phyloP scores from a whole-genome alignment of 1,140 invertebrate genomes.

The Caenorhabditis tropicalis region DNA sequence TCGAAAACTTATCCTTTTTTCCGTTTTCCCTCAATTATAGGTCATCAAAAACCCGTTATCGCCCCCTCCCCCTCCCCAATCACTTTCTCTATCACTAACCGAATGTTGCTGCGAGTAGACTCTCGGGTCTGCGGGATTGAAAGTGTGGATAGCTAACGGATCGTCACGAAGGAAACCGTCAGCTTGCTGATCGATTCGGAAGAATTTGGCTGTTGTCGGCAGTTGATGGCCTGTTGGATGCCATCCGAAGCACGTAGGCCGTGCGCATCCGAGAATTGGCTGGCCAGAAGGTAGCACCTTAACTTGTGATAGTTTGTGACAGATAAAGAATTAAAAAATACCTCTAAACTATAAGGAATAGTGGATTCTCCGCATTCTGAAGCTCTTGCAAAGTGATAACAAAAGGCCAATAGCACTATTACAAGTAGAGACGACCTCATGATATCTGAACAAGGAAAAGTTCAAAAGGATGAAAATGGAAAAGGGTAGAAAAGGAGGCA shows the following conservation, averaged over 20 bases:
- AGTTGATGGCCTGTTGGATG: conserved; percentile 55
- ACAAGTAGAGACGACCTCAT: not conserved
- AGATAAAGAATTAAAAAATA: not conserved
- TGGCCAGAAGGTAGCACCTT: conserved; percentile 66
- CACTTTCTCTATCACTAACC: not conserved
- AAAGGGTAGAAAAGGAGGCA: not conserved
- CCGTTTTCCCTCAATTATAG: not conserved
- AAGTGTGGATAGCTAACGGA: not conserved
- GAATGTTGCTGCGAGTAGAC: conserved; percentile 35
- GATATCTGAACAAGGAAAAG: not conserved
- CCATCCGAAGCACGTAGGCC: conserved; percentile 70
- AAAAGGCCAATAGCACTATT: not conserved
- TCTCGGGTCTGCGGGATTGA: conserved; percentile 46
- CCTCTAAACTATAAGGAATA: conserved; percentile 67
- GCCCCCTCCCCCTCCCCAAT: not conserved
- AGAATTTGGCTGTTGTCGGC: conserved; percentile 61
- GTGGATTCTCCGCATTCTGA: conserved; percentile 62
- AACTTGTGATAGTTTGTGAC: conserved; percentile 24
- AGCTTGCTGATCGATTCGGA: conserved; percentile 60
- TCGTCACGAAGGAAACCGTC: conserved; percentile 65
- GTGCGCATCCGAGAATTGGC: conserved; percentile 67
- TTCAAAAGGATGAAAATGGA: not conserved
- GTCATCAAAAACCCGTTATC: not conserved
- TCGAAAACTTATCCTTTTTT: not conserved
- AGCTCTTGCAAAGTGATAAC: not conserved